Evolutionary conservation across 2,113 vertebrate genomes (phyloP).

Genomic region (Ginglymostoma cirratum): DNA sequence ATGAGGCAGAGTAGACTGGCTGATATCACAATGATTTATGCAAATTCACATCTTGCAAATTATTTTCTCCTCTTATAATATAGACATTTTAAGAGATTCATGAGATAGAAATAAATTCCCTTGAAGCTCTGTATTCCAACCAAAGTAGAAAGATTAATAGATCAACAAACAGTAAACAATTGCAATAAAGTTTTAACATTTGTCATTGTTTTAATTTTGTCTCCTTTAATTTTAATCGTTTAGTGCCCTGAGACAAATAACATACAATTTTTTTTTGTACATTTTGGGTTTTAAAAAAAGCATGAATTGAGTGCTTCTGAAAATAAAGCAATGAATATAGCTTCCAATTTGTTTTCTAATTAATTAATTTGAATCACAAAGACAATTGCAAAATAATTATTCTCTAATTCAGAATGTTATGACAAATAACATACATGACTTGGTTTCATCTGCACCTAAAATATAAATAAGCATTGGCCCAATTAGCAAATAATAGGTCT

Average conservation of each 20-base stretch:
- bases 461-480: conserved; percentile 70
- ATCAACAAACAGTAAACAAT: neutral
- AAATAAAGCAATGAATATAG: neutral
- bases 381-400: conserved; percentile 53
- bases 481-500: conserved; percentile 66
- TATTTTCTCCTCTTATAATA: neutral
- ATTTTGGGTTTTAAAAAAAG: neutral
- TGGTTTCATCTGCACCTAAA: conserved; percentile 77
- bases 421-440: conserved; percentile 85
- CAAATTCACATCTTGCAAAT: neutral
- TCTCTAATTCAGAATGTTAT: conserved; percentile 74
- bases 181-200: neutral
- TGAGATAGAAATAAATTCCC: neutral
- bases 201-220: neutral
- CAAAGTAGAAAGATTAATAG: neutral
- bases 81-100: neutral
- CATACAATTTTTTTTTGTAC: neutral
- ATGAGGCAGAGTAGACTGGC: neutral
- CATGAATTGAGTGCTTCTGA: neutral
- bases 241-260: neutral
- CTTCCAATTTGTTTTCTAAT: conserved; percentile 59
- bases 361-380: conserved; percentile 79
- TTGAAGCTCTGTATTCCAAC: neutral
- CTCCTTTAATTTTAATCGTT: neutral
- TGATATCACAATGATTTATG: conserved; percentile 27